phyloP scores from a whole-genome alignment of 2,113 vertebrate species.

The Crotophaga sulcirostris region DNA sequence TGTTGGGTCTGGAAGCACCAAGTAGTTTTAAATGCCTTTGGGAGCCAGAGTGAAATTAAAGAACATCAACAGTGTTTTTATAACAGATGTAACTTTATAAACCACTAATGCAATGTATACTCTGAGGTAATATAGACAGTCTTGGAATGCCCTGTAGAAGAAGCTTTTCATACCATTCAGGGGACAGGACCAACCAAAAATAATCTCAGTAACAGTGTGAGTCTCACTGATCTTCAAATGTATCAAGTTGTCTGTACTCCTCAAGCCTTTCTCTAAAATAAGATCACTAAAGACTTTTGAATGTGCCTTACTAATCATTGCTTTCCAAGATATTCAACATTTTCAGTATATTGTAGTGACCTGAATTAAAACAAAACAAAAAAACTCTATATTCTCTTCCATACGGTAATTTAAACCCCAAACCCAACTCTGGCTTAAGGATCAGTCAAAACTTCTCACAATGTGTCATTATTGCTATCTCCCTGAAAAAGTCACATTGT shows the following conservation, averaged over 20 bases:
- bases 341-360: neutral
- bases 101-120: neutral
- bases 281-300: neutral
- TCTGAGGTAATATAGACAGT: neutral
- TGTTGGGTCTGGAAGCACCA: neutral
- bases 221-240: conserved; percentile 5
- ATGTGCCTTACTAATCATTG: neutral
- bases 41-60: neutral
- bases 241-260: neutral
- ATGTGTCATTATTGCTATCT: neutral
- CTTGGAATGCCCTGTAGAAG: neutral
- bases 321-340: neutral
- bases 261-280: neutral
- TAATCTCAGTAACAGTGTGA: conserved; percentile 2
- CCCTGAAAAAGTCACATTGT: neutral
- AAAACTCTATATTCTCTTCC: neutral
- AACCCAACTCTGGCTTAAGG: neutral
- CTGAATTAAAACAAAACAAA: neutral
- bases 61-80: neutral
- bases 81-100: conserved; percentile 6
- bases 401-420: neutral
- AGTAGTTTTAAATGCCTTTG: neutral
- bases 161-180: neutral
- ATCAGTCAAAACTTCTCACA: neutral
- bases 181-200: neutral